phyloP scores from a whole-genome alignment of 2,113 vertebrate species.

The Lampris megalopsis region DNA sequence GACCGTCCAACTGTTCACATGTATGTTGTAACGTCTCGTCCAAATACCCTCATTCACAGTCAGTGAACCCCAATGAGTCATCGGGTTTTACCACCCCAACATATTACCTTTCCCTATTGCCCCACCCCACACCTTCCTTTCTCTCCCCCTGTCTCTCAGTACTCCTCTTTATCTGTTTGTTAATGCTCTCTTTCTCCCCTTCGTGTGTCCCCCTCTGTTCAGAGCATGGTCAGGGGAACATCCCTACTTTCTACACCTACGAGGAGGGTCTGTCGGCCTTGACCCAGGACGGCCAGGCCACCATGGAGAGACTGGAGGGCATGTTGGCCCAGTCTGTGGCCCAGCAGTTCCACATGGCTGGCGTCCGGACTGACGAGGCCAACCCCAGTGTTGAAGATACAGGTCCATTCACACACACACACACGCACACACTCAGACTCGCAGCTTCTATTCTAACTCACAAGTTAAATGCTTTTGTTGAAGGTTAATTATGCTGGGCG shows the following conservation, averaged over 20 bases:
- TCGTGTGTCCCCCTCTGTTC: background rate
- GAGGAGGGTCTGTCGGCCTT: conserved; percentile 94
- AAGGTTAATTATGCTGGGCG: too few relatives aligned
- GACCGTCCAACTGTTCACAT: background rate
- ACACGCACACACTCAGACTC: too few relatives aligned
- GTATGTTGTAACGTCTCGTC: background rate
- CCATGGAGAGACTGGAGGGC: conserved; percentile 92
- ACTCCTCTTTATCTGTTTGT: background rate
- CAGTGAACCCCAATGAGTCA: too few relatives aligned
- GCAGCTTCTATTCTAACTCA: too few relatives aligned
- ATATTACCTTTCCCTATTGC: background rate
- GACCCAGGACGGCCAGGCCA: conserved; percentile 93
- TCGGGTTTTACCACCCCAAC: too few relatives aligned
- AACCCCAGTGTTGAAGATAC: conserved; percentile 89
- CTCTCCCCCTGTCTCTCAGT: background rate
- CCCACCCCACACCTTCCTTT: background rate
- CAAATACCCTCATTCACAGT: too few relatives aligned
- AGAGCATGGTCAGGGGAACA: conserved; percentile 89
- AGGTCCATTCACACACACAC: background rate
- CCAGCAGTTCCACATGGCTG: conserved; percentile 95
- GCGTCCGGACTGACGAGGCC: conserved; percentile 90
- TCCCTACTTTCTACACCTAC: conserved; percentile 94
- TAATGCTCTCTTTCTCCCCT: too few relatives aligned
- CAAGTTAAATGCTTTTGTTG: too few relatives aligned
- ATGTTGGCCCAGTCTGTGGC: conserved; percentile 92